A percentile compares a stretch with the other conserved stretches of the same genome.
These are phyloP conservation scores for Dipodomys merriami DNA, from an alignment of 2,113 vertebrate genomes.

Conservation along the genomic window DNA sequence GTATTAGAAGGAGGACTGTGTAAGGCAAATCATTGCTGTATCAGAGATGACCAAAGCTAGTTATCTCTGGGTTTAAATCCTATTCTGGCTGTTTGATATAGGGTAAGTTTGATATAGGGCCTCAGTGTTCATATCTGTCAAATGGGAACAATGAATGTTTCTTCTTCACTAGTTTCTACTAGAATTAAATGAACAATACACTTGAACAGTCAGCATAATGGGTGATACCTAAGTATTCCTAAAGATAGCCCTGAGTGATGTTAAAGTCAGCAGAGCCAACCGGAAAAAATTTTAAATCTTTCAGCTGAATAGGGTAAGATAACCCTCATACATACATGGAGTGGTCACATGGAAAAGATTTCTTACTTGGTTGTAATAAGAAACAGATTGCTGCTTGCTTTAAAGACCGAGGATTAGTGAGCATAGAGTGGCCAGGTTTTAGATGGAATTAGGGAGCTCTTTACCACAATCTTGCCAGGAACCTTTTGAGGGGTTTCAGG, in stretches of 20 bases:
- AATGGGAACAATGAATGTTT: neutral
- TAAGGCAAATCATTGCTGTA: neutral
- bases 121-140: neutral
- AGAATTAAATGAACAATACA: conserved; percentile 6
- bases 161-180: neutral
- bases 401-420: neutral
- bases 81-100: neutral
- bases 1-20: neutral
- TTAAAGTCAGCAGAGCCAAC: neutral
- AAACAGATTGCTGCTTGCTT: neutral
- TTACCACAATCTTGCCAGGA: neutral
- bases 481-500: rapidly evolving
- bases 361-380: neutral
- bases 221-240: neutral
- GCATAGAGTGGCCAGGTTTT: neutral
- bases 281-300: neutral
- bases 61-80: neutral
- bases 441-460: neutral
- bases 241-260: neutral
- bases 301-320: neutral
- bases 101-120: neutral
- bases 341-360: neutral
- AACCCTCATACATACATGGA: neutral
- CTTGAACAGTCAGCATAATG: neutral
- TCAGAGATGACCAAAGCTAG: neutral